Conservation (phyloP, 2,113 vertebrate species). For the Elachura formosa region DNA sequence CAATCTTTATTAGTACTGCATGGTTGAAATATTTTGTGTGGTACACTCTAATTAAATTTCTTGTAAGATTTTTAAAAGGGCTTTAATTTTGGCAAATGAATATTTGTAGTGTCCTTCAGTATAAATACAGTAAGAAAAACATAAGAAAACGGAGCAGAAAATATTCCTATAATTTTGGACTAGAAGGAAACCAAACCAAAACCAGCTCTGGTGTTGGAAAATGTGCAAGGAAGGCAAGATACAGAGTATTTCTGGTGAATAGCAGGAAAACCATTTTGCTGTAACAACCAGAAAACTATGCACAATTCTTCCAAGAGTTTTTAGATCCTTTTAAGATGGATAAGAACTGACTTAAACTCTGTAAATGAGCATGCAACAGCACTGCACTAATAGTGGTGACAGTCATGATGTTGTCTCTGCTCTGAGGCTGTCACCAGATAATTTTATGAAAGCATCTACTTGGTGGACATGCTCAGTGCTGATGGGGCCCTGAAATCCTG, state of each 20-base stretch:
- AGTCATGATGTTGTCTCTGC: not conserved
- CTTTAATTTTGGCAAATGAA: not conserved
- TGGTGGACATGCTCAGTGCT: not conserved
- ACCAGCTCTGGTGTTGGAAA: not conserved
- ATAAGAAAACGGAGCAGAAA: not conserved
- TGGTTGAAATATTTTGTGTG: not conserved
- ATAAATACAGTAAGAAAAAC: not conserved
- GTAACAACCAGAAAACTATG: not conserved
- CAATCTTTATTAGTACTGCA: not conserved
- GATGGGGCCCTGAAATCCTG: not conserved
- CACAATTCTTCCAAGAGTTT: not conserved
- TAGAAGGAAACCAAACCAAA: not conserved
- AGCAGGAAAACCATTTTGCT: not conserved
- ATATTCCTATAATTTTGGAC: not conserved
- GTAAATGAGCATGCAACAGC: accelerated
- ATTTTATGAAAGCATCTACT: not conserved
- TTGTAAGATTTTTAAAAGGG: not conserved
- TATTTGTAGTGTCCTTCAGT: not conserved
- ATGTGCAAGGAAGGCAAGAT: not conserved
- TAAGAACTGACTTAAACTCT: not conserved
- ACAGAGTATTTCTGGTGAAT: not conserved
- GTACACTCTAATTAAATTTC: not conserved
- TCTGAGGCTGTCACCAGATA: not conserved
- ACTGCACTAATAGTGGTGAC: not conserved
- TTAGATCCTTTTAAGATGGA: not conserved